Conservation (phyloP, 2,888 invertebrate genomes). For the Trissonchulus latispiculum region DNA sequence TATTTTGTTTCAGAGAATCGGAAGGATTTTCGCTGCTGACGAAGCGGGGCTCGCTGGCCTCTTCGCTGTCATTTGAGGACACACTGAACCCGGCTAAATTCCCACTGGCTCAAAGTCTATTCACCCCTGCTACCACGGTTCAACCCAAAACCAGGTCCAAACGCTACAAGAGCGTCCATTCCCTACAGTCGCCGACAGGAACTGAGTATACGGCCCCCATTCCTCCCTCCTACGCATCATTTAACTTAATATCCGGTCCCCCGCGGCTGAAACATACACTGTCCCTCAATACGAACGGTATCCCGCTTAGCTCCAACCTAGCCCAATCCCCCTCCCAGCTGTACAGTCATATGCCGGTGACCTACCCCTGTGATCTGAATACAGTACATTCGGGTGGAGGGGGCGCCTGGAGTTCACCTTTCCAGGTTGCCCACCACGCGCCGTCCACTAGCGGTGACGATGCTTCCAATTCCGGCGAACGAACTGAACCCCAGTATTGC, state of each 20-base stretch:
- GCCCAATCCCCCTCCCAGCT: background rate
- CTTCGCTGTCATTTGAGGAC: background rate
- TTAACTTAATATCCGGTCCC: background rate
- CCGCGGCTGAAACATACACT: background rate
- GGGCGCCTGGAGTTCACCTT: too few species aligned
- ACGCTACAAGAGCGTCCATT: background rate
- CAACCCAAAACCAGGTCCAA: background rate
- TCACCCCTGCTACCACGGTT: background rate
- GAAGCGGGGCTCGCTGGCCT: background rate
- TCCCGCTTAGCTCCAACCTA: too few species aligned
- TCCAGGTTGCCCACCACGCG: too few species aligned
- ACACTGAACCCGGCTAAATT: background rate
- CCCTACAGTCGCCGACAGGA: background rate
- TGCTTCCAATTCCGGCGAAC: too few species aligned
- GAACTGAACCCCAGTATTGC: too few species aligned
- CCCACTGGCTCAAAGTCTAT: conserved; percentile 5
- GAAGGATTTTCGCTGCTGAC: conserved; percentile 6
- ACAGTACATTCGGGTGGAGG: too few species aligned
- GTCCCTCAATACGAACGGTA: too few species aligned
- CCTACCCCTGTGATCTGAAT: too few species aligned
- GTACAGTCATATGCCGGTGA: background rate
- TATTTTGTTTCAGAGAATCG: conserved; percentile 6
- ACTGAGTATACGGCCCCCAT: background rate
- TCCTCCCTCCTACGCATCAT: background rate
- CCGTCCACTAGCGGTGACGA: too few species aligned